Evolutionary conservation across 2,113 vertebrate genomes (phyloP).

Genomic region (Murina feae): DNA sequence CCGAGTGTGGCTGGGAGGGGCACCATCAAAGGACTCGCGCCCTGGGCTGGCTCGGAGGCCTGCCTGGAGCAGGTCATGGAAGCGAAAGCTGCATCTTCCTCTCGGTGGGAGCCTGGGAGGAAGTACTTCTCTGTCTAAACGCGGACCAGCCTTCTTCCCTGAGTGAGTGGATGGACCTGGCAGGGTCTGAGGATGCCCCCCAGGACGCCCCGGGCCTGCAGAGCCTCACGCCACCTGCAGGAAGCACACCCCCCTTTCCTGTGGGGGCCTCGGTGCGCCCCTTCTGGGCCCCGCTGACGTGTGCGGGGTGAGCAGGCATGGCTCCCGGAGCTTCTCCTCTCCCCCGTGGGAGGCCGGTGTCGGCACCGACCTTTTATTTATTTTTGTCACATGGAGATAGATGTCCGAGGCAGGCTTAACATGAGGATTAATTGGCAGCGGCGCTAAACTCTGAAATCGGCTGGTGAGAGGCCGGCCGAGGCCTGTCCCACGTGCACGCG

Average conservation of each 20-base stretch:
- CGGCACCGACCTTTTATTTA: constrained; percentile 15
- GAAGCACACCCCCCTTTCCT: not conserved
- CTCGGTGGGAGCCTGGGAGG: not conserved
- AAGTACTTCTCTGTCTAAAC: not conserved
- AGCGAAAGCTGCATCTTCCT: not conserved
- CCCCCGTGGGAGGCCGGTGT: constrained; percentile 28
- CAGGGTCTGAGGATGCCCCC: not conserved
- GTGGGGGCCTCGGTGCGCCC: not conserved
- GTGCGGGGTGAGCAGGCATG: constrained; percentile 37
- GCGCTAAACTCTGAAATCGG: constrained; percentile 51
- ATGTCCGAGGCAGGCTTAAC: constrained; percentile 26
- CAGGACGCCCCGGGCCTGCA: not conserved
- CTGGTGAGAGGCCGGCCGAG: constrained; percentile 36
- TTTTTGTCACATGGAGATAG: not conserved
- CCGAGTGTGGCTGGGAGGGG: not conserved
- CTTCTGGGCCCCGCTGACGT: constrained; percentile 20
- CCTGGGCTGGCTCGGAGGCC: not conserved
- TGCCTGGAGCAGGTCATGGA: not conserved
- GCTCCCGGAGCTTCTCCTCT: constrained; percentile 34
- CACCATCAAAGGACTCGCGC: not conserved
- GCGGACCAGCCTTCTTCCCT: not conserved
- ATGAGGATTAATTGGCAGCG: constrained; percentile 42
- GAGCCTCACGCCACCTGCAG: not conserved
- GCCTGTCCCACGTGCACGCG: not conserved
- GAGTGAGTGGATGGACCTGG: not conserved